phyloP scores from a whole-genome alignment of 2,888 invertebrate genomes.

The Tortrix viridana region DNA sequence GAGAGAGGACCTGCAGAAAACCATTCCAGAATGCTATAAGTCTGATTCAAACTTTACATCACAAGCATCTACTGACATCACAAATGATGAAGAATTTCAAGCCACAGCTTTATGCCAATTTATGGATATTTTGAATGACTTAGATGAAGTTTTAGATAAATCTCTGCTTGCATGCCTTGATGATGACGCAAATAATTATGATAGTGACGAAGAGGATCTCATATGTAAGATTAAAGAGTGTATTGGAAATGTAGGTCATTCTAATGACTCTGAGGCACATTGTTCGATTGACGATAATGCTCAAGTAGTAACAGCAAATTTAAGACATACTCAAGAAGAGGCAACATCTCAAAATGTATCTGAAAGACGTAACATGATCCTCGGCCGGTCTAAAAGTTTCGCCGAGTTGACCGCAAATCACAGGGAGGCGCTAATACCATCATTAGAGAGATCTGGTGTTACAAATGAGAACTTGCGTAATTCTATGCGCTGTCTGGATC shows the following conservation, averaged over 20 bases:
- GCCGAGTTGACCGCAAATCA: conserved; percentile 64
- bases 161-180: conserved; percentile 77
- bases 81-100: conserved; percentile 79
- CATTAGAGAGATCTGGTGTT: conserved; percentile 64
- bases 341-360: conserved; percentile 52
- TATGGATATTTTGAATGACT: conserved; percentile 83
- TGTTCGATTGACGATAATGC: conserved; percentile 71
- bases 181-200: conserved; percentile 64
- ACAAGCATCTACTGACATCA: conserved; percentile 69
- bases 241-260: conserved; percentile 58
- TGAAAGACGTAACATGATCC: conserved; percentile 52
- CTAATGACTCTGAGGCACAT: conserved; percentile 58
- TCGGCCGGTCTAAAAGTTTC: conserved; percentile 75
- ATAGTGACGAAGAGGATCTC: conserved; percentile 78
- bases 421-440: conserved; percentile 55
- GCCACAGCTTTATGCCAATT: conserved; percentile 78
- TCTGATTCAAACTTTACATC: conserved; percentile 76
- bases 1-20: conserved; percentile 74
- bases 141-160: conserved; percentile 85
- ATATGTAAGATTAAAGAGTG: conserved; percentile 75
- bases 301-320: conserved; percentile 64
- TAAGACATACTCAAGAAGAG: conserved; percentile 55
- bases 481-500: conserved; percentile 77
- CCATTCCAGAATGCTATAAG: conserved; percentile 76
- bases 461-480: conserved; percentile 68